These are phyloP conservation scores for Linnaemya vulpina DNA, from an alignment of 2,888 invertebrate species.

Conservation along the genomic window DNA sequence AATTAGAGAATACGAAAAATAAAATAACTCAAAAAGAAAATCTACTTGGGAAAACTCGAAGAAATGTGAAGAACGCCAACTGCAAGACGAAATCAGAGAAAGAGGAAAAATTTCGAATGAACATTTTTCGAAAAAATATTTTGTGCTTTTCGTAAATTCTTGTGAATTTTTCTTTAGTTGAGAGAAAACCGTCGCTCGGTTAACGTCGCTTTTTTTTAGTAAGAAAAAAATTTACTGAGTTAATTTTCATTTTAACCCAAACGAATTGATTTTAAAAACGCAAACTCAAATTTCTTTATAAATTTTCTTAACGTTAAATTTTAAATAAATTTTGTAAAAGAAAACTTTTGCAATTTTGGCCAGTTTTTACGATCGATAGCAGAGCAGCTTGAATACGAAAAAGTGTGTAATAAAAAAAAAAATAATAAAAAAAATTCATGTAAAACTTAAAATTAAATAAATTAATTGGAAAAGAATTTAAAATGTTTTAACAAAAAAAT, in stretches of 20 bases:
- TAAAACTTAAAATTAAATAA: neutral
- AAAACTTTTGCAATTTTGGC: slow-evolving; percentile 34
- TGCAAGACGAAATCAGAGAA: slow-evolving; percentile 34
- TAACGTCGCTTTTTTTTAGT: slow-evolving; percentile 79
- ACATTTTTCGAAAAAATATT: slow-evolving; percentile 37
- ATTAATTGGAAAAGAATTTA: slow-evolving; percentile 5
- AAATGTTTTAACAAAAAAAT: neutral
- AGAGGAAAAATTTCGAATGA: slow-evolving; percentile 38
- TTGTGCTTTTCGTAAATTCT: slow-evolving; percentile 74
- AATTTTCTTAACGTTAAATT: slow-evolving; percentile 53
- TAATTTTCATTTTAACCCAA: slow-evolving; percentile 16
- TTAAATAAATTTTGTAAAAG: slow-evolving; percentile 60
- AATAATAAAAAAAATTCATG: neutral
- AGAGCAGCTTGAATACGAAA: slow-evolving; percentile 37
- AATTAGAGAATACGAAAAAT: neutral
- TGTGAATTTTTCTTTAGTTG: slow-evolving; percentile 82
- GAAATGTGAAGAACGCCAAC: slow-evolving; percentile 33
- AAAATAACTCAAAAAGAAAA: slow-evolving; percentile 8
- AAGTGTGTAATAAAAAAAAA: slow-evolving; percentile 56
- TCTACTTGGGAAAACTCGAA: slow-evolving; percentile 5
- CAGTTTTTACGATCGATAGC: slow-evolving; percentile 33
- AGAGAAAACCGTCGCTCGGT: slow-evolving; percentile 83
- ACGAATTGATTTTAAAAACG: slow-evolving; percentile 47
- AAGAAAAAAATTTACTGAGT: slow-evolving; percentile 66
- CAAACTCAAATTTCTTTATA: slow-evolving; percentile 43